These are phyloP conservation scores for Conistra vaccinii DNA, from an alignment of 2,888 invertebrate species.

Conservation along the genomic window DNA sequence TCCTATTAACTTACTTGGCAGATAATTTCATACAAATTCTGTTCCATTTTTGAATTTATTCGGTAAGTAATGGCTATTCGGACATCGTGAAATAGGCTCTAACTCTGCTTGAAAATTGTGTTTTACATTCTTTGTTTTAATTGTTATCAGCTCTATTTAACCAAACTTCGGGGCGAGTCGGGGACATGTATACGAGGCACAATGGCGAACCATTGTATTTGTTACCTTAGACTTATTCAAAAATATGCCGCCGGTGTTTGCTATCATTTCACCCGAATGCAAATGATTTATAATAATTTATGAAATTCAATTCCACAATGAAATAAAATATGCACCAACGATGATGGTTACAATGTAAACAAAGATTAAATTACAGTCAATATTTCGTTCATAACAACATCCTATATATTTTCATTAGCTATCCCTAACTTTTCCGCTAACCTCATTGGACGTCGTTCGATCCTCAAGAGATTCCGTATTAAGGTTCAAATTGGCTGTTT, in stretches of 20 bases:
- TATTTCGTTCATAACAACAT: not conserved
- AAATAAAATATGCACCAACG: not conserved
- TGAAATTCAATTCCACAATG: not conserved
- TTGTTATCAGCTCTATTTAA: no score
- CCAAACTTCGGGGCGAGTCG: no score
- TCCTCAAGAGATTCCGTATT: constrained; percentile 32
- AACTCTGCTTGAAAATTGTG: not conserved
- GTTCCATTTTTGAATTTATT: no score
- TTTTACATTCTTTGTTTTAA: not conserved
- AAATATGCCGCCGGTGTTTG: not conserved
- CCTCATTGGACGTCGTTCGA: constrained; percentile 18
- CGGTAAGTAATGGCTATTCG: no score
- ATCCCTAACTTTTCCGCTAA: not conserved
- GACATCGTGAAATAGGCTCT: no score
- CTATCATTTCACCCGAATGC: not conserved
- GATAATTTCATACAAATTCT: no score
- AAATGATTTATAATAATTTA: not conserved
- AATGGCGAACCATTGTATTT: not conserved
- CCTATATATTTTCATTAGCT: constrained; percentile 11
- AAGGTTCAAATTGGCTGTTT: constrained; percentile 44
- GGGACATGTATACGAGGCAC: not conserved
- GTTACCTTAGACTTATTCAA: not conserved
- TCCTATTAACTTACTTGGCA: no score
- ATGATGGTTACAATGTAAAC: not conserved
- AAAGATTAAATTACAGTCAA: not conserved